Evolutionary conservation across 2,113 vertebrate species (phyloP).

Genomic region (Xerus inauris): DNA sequence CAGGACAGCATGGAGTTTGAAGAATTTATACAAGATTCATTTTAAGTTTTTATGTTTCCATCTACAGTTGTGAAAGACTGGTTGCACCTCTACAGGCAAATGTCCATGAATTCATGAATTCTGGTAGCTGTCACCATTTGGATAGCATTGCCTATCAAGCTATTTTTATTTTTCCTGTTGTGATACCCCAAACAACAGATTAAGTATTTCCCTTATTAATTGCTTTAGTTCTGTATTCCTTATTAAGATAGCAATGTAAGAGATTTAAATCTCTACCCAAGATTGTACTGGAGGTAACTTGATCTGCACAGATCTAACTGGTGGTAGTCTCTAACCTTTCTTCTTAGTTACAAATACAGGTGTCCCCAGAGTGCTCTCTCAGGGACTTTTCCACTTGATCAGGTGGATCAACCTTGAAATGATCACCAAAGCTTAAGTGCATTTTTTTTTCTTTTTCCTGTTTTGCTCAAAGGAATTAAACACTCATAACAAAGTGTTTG

Average conservation of each 20-base stretch:
- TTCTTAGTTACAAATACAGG: accelerated
- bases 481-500: background rate
- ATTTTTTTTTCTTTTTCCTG: background rate
- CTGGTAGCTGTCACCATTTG: background rate
- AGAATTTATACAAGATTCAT: background rate
- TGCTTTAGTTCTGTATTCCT: background rate
- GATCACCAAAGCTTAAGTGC: background rate
- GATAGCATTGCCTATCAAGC: accelerated
- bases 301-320: background rate
- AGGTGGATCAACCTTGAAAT: background rate
- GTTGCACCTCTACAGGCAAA: background rate
- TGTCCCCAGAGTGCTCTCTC: accelerated
- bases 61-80: background rate
- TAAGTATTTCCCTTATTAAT: background rate
- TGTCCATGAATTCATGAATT: background rate
- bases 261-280: background rate
- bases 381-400: accelerated
- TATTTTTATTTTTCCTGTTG: background rate
- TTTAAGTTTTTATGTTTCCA: background rate
- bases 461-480: background rate
- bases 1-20: background rate
- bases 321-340: accelerated
- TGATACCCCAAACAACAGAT: background rate
- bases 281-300: no score
- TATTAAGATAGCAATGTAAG: background rate